Evolutionary conservation across 64 coral and sea anemone species (phyloP), one percentile per base, ranked within the genome.

Genomic region (Trachythela sp.): DNA sequence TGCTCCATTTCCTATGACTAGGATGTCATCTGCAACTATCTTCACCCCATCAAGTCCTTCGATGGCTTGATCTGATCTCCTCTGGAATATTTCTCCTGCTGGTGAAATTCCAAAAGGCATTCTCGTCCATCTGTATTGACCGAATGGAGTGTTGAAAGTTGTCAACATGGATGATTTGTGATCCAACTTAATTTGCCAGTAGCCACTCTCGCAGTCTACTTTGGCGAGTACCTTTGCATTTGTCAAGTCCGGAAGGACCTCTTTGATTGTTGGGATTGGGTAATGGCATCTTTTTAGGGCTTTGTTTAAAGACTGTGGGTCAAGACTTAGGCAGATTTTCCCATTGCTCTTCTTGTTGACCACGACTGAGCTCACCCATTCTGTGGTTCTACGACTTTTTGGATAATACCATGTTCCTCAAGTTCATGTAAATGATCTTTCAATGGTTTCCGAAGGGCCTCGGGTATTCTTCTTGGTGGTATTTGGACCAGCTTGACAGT

Each of bases 81-180:
- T 68, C 18, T 68, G 59, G 30, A 68, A 68, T n/a, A 68, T 68
- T 31, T 68, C 59, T 68, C 20, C 20, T 68, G 59, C 59, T n/a
- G 59, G 59, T 31, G 59, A 68, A 14, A 68, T 68, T 22, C 59
- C 59, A 68, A 68, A 68, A n/a, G 59, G 59, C 59, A 68, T 68
- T 22, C 59, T 22, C 3, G 2, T 6, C 59, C 59, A 68, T 68
- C 59, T 22, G 30, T 68, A 68, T 7, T 14, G 59, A 22, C 20
- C 20, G 30, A 22, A n/a, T 7, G 59, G 18, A 22, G 59, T 22
- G 30, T n/a, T 68, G 5, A 22, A n/a, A 2, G 20, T 68, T 14
- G 59, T 68, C 5, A 31, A 14, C 15, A 3, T 68, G 59, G 59
- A 31, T 22, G 59, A 68, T n/a, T 22, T 6, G 2, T 68, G 20